phyloP scores from a whole-genome alignment of 2,797 vertebrate genomes.

The Podarcis lilfordi region DNA sequence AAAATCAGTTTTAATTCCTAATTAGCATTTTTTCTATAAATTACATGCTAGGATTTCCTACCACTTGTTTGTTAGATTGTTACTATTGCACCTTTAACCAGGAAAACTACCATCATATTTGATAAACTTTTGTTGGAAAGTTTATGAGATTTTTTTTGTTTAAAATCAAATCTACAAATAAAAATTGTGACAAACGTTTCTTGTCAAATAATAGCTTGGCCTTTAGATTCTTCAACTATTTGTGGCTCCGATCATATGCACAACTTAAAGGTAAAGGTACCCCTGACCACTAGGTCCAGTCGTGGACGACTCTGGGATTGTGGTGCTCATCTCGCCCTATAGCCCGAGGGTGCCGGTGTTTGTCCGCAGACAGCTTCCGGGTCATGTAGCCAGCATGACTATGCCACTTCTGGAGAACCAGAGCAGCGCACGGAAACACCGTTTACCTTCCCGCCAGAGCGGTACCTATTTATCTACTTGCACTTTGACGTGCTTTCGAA shows the following conservation, averaged over 20 bases:
- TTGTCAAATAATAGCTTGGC: neutral
- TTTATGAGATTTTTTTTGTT: neutral
- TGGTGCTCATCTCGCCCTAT: too few species aligned
- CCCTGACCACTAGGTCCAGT: too few species aligned
- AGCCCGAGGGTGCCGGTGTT: too few species aligned
- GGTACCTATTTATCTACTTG: too few species aligned
- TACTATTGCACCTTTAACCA: neutral
- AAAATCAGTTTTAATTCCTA: neutral
- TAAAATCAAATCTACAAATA: neutral
- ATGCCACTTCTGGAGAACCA: too few species aligned
- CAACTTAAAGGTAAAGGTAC: neutral
- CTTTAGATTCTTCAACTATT: slow-evolving; percentile 34
- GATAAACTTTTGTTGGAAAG: neutral
- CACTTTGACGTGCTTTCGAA: too few species aligned
- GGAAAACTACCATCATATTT: neutral
- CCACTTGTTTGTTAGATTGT: slow-evolving; percentile 11
- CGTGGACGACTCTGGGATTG: too few species aligned
- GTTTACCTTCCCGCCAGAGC: too few species aligned
- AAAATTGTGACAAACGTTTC: slow-evolving; percentile 25
- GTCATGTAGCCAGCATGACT: too few species aligned
- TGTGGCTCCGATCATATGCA: neutral
- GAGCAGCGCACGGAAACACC: too few species aligned
- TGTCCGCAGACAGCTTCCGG: too few species aligned
- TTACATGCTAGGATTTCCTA: neutral
- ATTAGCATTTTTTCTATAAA: neutral